Conservation (phyloP, 2,113 vertebrate genomes). For the Ochotona princeps region DNA sequence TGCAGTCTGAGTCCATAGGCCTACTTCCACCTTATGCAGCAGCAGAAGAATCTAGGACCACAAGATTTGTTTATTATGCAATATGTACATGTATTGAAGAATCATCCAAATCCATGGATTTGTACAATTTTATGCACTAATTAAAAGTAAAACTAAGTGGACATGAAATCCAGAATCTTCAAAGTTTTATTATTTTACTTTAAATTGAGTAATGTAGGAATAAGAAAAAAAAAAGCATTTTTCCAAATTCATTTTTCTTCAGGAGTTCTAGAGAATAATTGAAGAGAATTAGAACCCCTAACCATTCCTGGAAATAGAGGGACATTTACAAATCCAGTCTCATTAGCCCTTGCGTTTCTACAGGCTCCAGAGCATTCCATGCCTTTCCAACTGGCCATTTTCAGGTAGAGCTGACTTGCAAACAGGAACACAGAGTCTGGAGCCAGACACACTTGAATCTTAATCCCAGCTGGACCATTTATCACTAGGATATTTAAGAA, state of each 20-base stretch:
- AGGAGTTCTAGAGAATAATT: not conserved
- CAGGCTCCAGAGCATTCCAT: not conserved
- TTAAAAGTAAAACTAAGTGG: not conserved
- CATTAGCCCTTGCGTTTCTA: accelerated
- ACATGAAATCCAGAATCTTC: not conserved
- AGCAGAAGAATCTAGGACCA: not conserved
- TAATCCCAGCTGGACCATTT: not conserved
- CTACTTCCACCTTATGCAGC: not conserved
- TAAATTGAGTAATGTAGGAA: not conserved
- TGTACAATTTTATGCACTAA: not conserved
- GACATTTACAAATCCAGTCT: not conserved
- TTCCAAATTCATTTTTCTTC: not conserved
- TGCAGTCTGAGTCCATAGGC: not conserved
- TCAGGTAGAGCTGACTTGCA: not conserved
- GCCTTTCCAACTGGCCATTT: not conserved
- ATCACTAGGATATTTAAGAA: not conserved
- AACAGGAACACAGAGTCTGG: not conserved
- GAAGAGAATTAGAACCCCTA: not conserved
- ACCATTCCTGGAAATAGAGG: not conserved
- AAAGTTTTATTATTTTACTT: not conserved
- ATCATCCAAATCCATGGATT: not conserved
- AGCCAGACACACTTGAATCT: not conserved
- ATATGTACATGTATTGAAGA: not conserved
- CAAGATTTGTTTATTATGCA: not conserved
- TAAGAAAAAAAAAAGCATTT: slow-evolving; percentile 6